Evolutionary conservation across 2,888 invertebrate species (phyloP).

Genomic region (Pterostichus madidus): DNA sequence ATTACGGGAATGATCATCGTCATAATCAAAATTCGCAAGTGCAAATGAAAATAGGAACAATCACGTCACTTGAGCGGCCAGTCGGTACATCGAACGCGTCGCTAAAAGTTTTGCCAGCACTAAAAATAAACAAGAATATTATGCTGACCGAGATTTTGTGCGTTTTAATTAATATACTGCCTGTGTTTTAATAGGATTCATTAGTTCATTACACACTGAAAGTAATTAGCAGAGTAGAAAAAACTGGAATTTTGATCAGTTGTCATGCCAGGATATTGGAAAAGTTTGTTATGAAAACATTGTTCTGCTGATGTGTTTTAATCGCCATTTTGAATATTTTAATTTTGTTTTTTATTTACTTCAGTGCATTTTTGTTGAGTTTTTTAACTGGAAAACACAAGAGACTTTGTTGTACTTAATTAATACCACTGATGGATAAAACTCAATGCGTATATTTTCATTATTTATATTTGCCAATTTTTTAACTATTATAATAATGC

Average conservation of each 20-base stretch:
- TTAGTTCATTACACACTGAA: slow-evolving; percentile 23
- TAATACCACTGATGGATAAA: background rate
- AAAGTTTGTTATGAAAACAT: slow-evolving; percentile 39
- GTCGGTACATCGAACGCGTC: background rate
- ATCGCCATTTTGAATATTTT: slow-evolving; percentile 38
- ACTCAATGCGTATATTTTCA: background rate
- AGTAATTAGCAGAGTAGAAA: slow-evolving; percentile 10
- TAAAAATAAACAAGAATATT: slow-evolving; percentile 44
- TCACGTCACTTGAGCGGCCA: slow-evolving; percentile 9
- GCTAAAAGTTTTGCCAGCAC: slow-evolving; percentile 26
- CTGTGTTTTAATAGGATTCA: slow-evolving; percentile 21
- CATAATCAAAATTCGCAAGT: slow-evolving; percentile 30
- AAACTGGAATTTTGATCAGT: slow-evolving; percentile 23
- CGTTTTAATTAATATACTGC: slow-evolving; percentile 21
- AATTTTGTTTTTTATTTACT: background rate
- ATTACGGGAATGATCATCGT: background rate
- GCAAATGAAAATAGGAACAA: slow-evolving; percentile 35
- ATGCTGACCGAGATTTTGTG: slow-evolving; percentile 45
- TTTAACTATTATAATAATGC: no score
- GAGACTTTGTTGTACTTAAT: background rate
- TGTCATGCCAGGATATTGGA: slow-evolving; percentile 12
- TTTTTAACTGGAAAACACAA: slow-evolving; percentile 13
- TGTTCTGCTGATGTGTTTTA: slow-evolving; percentile 37
- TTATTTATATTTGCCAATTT: no score
- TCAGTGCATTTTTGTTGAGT: background rate